Base-by-base conservation (phyloP, 2,888 invertebrate species). In the Hydroisotoma schaefferi region DNA sequence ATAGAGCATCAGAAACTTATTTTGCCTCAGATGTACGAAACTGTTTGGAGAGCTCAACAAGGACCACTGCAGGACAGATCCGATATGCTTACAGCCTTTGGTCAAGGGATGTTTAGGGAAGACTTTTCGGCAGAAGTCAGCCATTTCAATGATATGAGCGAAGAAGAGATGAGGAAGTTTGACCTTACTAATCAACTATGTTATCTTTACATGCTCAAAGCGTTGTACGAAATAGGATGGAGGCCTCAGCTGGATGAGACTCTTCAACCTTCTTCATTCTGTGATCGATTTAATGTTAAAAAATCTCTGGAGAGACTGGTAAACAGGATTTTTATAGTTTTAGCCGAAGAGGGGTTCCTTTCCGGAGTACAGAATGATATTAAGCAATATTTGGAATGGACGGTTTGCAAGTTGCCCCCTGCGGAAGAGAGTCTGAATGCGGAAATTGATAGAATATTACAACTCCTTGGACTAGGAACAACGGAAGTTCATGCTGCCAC, bases 1-100 rank as follows among this genome's bases (percentile, higher is more conserved):
- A 18, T 64, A 5, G 44, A 56, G n/a, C 37, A 44, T 5, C 58
- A 61, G 33, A 55, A 46, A 25, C 6, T 46, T 2, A 6, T 5
- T 4, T 15, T 8, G 6, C 46, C 46, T 3, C 46, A 15, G n/a
- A 40, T 15, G 8, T 40, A 40, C n/a, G 8, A 40, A 40, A 20
- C 15, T 15, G n/a, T 8, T 8, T 40, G 40, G 40, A 40, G n/a
- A 20, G 15, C 8, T 40, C 20, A 18, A 20, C 40, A 15, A 40
- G 40, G 40, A 15, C 40, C 40, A 18, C 20, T 40, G 40, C 4
- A 40, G 3, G 20, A 40, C 20, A 5, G 40, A 40, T 4, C 40
- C n/a, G n/a, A 40, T 15, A 5, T 40, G 8, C n/a, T 5, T 5
- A 4, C 5, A 40, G 20, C 8, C 8, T 40, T 40, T 20, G 8